phyloP scores from a whole-genome alignment of 2,888 invertebrate genomes.

The Agrochola lychnidis region DNA sequence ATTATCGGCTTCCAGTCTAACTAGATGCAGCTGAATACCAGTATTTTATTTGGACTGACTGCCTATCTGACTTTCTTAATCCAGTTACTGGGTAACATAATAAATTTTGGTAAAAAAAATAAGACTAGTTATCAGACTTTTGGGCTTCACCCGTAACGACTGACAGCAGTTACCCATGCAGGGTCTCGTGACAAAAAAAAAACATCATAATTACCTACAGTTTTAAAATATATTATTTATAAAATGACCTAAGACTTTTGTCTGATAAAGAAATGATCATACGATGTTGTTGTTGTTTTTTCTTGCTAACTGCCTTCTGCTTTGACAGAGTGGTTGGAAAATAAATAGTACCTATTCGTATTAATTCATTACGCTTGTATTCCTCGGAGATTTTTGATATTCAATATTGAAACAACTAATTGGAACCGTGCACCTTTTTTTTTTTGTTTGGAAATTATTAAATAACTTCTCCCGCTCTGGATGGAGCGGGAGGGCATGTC shows the following conservation, averaged over 20 bases:
- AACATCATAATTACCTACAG: background rate
- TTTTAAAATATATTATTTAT: background rate
- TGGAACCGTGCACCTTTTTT: too few relatives aligned
- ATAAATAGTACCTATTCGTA: too few relatives aligned
- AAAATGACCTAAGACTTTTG: slow-evolving; percentile 19
- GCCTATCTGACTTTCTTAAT: too few relatives aligned
- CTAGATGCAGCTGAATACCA: background rate
- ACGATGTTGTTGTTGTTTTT: slow-evolving; percentile 31
- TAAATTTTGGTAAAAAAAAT: too few relatives aligned
- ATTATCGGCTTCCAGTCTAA: background rate
- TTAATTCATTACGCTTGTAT: too few relatives aligned
- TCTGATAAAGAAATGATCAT: slow-evolving; percentile 31
- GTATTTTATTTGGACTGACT: background rate
- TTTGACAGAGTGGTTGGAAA: background rate
- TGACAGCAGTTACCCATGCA: too few relatives aligned
- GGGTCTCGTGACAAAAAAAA: background rate
- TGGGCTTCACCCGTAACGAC: background rate
- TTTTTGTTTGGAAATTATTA: too few relatives aligned
- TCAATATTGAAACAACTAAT: too few relatives aligned
- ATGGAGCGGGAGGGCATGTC: too few relatives aligned
- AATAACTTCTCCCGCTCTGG: too few relatives aligned
- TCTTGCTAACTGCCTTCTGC: background rate
- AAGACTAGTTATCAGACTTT: background rate
- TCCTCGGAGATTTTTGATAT: too few relatives aligned
- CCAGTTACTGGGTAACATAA: background rate